Evolutionary conservation across 1,140 invertebrate genomes (phyloP), one percentile per base, ranked within the genome.

Genomic region (Tetramorium alpestre): DNA sequence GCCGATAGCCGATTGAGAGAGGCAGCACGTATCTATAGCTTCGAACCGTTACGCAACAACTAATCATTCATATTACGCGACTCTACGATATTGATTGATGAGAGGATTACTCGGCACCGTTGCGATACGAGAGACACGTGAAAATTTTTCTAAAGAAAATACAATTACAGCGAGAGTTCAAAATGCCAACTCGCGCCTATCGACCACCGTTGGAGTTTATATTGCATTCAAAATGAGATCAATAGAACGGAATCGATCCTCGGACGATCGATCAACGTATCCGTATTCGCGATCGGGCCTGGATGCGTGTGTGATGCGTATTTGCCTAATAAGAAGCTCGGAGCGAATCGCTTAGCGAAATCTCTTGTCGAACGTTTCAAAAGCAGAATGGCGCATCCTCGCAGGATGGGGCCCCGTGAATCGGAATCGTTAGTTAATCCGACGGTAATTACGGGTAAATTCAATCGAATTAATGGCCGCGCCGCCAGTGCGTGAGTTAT

Each of bases 401-500:
- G 38, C 25, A 51, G 7, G 18, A 44, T 65, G 18, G 16, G 25
- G 47, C 4, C 38, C 16, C 44, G 47, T 81, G 77, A 81, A 70
- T 77, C 73, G 47, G 58, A 69, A 81, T 51, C 10, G 60, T 18
- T 33, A 25, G n/a, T 56, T 90, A 86, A 91, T 90, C 67, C 78
- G 49, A 60, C 11, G 87, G 65, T 90, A 93, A 90, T 92, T 87
- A 90, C 89, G 91, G 49, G 90, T 91, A 93, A 93, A 93, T 93
- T 91, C 78, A 64, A 90, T 91, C 78, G 87, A 49, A 89, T 89
- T 69, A 87, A 89, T 87, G 67, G 73, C 41, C 44, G 54, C 54
- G 89, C 88, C 81, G 73, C 69, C 89, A 84, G 86, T 87, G 91
- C 89, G 85, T 92, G 92, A 94, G 91, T 94, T 94, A 94, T 94